Percentiles rank a stretch among this genome's conserved stretches.
phyloP scores from a whole-genome alignment of 2,113 vertebrate species.

The Trematocara stigmaticum region DNA sequence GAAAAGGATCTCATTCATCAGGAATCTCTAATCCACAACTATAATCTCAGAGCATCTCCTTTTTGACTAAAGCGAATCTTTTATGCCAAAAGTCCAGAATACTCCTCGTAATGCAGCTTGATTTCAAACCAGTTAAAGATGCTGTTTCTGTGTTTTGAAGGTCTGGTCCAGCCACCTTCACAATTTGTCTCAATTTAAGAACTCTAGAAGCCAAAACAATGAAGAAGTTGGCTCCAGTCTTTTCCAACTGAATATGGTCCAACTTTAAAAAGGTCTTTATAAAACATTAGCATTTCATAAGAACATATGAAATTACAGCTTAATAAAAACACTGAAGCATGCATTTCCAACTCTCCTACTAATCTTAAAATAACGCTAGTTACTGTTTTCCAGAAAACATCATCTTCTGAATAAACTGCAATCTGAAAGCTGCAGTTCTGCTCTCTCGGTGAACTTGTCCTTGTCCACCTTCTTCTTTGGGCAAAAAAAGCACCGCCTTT shows the following conservation, averaged over 20 bases:
- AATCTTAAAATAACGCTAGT: neutral
- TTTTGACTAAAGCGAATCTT: neutral
- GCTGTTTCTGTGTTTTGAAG: no score
- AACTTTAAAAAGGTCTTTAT: no score
- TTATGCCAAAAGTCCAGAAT: neutral
- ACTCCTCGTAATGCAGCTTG: neutral
- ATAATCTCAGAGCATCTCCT: fast-evolving
- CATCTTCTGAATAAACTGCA: neutral
- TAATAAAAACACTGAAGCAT: neutral
- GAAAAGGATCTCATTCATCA: neutral
- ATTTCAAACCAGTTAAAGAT: neutral
- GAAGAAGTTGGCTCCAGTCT: no score
- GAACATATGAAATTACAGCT: fast-evolving
- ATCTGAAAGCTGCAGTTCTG: neutral
- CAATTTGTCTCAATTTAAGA: no score
- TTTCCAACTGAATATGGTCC: no score
- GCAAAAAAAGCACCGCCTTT: neutral
- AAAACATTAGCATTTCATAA: no score
- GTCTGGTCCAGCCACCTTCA: no score
- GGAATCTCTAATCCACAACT: neutral
- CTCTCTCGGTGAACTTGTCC: fast-evolving
- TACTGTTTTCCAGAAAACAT: neutral
- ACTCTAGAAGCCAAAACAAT: no score
- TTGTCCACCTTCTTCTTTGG: neutral
- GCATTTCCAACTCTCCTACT: neutral